Base-by-base conservation (phyloP, 2,113 vertebrate species). In the Boulengeromyrus knoepffleri region DNA sequence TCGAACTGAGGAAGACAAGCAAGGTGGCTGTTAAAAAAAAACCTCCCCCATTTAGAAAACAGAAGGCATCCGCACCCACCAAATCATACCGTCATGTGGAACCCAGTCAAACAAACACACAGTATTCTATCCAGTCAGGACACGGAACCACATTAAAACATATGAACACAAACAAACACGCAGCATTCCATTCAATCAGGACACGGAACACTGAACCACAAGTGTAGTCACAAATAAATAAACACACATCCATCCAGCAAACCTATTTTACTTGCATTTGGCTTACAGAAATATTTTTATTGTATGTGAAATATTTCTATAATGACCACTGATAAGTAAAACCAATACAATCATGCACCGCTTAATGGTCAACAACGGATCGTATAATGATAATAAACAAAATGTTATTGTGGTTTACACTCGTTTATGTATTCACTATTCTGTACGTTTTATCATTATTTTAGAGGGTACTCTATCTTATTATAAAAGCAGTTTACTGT, bases 1-100 rank as follows among this genome's bases (percentile, higher is more conserved):
- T 99, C 98, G 1, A 97, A 97, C 97, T 99, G 93, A 88, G 49
- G n/a, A 66, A 66, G 2, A 12, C 0, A 2, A 85, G 6, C 62
- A 47, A n/a, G 15, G n/a, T 21, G 27, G n/a, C 27, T 47, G 46
- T 49, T n/a, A 52, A 9, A 31, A 9, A 24, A 42, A 46, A 3
- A 21, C 36, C 17, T 19, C 87, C 24, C 1, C 42, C 88, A 46
- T 70, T 84, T 46, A 24, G 45, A 45, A 46, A 24, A 47, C 10
- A 47, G 36, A 31, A 39, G 42, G 17, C 45, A 84, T 42, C 19
- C 39, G 24, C 88, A 88, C 21, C n/a, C 9, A 39, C 31, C 31
- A 88, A 42, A 46, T n/a, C 56, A 39, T 27, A 46, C 36, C 66
- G 7, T 4, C 42, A 24, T 31, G 56, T 10, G 10, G n/a, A 66